Evolutionary conservation across 2,113 vertebrate genomes (phyloP), one percentile per base, ranked within the genome.

Genomic region (Chaetops frenatus): DNA sequence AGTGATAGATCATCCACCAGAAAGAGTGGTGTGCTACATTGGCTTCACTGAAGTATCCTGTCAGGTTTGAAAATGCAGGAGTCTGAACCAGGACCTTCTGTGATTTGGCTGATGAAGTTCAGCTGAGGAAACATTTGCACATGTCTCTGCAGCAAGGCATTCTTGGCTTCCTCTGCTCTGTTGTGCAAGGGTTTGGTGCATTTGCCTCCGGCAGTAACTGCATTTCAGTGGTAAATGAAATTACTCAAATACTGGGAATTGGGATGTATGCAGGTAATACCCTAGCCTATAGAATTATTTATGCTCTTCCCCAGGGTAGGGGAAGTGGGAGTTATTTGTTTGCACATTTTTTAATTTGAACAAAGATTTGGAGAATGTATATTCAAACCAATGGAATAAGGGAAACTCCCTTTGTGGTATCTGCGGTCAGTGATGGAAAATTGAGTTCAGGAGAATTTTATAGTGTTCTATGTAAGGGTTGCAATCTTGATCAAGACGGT

Each of bases 281-380:
- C 50, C 20, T 33, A 80, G 53, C 70, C 65, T 79, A 65, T 77
- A 65, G 90, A 91, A 92, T 89, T 79, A 91, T 82, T 89, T 50
- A 73, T 83, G 51, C 42, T 82, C 19, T 90, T 91, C 81, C 81
- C 85, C 2, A 12, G 33, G 74, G 78, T 80, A 69, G 67, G 38
- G 84, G 95, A 95, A 96, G 91, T 82, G 36, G 45, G 58, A 95
- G 42, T 74, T 87, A 44, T 72, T 94, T 87, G 48, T 94, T 66
- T 97, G 48, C 38, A 61, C 11, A 45, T 70, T 62, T 92, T 86
- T 92, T 74, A 86, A 83, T 88, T 94, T 90, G 62, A 93, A 47
- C 70, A 77, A 88, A 58, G 81, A 51, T 51, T 82, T 95, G 48
- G 67, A 81, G 74, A 86, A 86, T 81, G n/a, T n/a, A 4, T 70